Conservation (phyloP, 2,888 invertebrate genomes). For the Leptinotarsa haldemani region DNA sequence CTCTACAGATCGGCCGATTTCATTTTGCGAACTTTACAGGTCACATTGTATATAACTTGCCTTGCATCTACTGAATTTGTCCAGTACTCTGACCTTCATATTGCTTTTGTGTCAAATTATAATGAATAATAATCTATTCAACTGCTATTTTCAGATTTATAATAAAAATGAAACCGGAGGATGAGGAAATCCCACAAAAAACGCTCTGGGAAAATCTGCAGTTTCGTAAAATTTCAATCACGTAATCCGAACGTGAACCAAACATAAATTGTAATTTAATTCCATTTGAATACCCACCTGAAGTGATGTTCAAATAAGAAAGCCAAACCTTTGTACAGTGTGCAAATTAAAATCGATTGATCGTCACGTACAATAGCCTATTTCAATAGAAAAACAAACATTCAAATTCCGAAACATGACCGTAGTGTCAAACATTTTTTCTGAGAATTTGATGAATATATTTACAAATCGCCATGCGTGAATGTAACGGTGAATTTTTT, state of each 20-base stretch:
- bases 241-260: not conserved
- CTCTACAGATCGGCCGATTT: too few species aligned
- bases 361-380: not conserved
- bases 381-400: not conserved
- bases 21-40: too few species aligned
- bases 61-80: too few species aligned
- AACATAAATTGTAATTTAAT: not conserved
- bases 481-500: constrained; percentile 8
- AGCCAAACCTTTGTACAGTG: not conserved
- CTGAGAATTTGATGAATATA: not conserved
- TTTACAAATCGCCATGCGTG: not conserved
- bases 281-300: not conserved
- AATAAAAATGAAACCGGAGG: too few species aligned
- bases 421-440: constrained; percentile 3
- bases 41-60: too few species aligned
- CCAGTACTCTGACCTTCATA: too few species aligned
- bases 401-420: constrained; percentile 9
- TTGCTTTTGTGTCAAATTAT: too few species aligned
- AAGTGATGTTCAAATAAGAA: not conserved
- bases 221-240: too few species aligned
- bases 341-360: not conserved
- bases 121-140: too few species aligned
- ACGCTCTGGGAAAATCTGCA: too few species aligned
- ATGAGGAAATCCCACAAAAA: too few species aligned
- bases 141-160: too few species aligned